Conservation (phyloP, 35 echinoderm and acorn worm species). For the Ophiothrix spiculata region DNA sequence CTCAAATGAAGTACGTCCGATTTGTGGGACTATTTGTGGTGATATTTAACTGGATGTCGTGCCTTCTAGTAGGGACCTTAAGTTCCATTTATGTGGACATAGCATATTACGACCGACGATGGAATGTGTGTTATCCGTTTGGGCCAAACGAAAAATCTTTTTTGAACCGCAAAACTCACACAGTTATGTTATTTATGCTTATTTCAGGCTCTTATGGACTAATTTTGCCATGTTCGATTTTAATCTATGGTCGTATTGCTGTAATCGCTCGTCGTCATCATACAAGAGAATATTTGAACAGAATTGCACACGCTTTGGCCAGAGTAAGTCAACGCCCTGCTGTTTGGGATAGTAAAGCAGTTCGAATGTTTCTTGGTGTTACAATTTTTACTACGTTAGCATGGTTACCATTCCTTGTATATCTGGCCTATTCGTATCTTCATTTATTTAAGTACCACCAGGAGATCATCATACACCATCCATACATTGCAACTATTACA, state of each 20-base stretch:
- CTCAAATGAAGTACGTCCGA: neutral
- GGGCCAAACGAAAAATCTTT: neutral
- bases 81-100: neutral
- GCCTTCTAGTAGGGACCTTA: neutral
- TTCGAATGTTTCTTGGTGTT: neutral
- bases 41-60: neutral
- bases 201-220: neutral
- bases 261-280: neutral
- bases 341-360: neutral
- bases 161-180: neutral
- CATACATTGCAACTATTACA: neutral
- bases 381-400: neutral
- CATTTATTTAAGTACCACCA: neutral
- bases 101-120: neutral
- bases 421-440: neutral
- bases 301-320: too few species aligned
- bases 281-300: too few species aligned
- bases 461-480: neutral
- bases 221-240: neutral
- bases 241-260: neutral
- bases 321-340: neutral
- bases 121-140: neutral
- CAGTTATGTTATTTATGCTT: neutral
- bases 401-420: neutral
- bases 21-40: too few species aligned